Base-by-base conservation (phyloP, 2,888 invertebrate species). In the Agapetus fuscipes region DNA sequence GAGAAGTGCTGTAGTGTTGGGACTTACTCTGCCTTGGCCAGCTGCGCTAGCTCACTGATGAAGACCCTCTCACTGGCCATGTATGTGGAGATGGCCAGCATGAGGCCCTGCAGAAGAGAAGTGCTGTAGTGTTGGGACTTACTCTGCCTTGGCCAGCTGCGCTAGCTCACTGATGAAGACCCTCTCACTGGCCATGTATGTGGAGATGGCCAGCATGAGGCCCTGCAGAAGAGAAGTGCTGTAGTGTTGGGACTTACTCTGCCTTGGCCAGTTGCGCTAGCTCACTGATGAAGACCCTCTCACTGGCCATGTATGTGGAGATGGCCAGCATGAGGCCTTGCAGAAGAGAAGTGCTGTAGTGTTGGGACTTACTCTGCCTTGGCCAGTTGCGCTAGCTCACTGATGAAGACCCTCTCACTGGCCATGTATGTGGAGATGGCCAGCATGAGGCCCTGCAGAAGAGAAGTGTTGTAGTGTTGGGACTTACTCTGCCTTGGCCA, bases 61-160 rank as follows among this genome's bases (percentile, higher is more conserved):
- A 81, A 89, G 14, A 73, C 74, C 16, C 89, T 64, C 61, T 91
- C 89, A 6, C 73, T 64, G 0, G 79, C 79, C 9, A 70, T 62
- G 57, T 87, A 91, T 0, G 81, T 78, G 51, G 88, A 90, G 47
- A 89, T 73, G 7, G 85, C 82, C 38, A 90, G 73, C 0, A 87
- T 84, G 52, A 85, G 84, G 30, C 75, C 78, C 0, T 57, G 51
- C 14, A 93, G 60, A 0, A 78, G 80, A 36, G 62, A 59, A 0
- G 59, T 53, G 3, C 57, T 51, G 1, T 64, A 53, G n/a, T n/a
- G n/a, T n/a, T 29, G 17, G 31, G 6, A 62, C 68, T 62, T 50
- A 81, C 80, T 62, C 66, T 2, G 86, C 90, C 1, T 91, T 90
- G 9, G 91, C 60, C 17, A 74, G 59, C 48, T 74, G 74, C 1